Percentiles rank a stretch among this genome's conserved stretches.
These are phyloP conservation scores for Procambarus clarkii DNA, from an alignment of 1,140 invertebrate genomes.

Conservation along the genomic window DNA sequence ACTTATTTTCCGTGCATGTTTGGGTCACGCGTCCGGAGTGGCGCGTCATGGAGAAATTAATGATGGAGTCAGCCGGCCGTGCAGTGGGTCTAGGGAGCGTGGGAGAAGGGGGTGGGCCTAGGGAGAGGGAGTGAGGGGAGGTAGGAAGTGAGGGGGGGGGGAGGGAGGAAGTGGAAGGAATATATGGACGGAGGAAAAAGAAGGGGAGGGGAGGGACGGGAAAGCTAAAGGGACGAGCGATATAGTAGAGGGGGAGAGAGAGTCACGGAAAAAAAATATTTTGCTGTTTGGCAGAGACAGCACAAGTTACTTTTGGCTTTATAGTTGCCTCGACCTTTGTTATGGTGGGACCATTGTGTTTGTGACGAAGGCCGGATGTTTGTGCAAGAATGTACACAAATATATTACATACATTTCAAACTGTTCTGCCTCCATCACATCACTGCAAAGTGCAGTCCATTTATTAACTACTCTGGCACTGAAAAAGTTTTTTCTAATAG, in stretches of 20 bases:
- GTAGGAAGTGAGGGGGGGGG: conserved; percentile 9
- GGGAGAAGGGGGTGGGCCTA: background rate
- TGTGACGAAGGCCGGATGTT: background rate
- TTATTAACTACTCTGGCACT: no score
- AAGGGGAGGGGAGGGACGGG: no score
- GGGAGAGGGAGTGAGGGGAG: background rate
- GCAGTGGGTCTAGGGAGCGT: conserved; percentile 31
- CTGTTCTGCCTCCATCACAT: no score
- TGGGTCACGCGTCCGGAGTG: conserved; percentile 67
- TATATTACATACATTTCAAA: no score
- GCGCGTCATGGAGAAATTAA: conserved; percentile 65
- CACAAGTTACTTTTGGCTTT: conserved; percentile 46
- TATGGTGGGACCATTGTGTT: background rate
- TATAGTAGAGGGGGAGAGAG: background rate
- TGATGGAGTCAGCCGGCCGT: conserved; percentile 62
- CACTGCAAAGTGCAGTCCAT: no score
- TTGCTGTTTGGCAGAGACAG: conserved; percentile 51
- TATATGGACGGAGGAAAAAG: no score
- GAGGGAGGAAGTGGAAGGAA: no score
- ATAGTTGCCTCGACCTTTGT: conserved; percentile 34
- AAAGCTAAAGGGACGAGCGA: no score
- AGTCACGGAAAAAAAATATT: conserved; percentile 12
- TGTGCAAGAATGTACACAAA: no score
- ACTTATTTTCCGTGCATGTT: conserved; percentile 67
- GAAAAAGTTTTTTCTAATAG: no score